A percentile compares a stretch with the other conserved stretches of the same genome.
These are phyloP conservation scores for Helarctos malayanus DNA, from an alignment of 2,797 vertebrate genomes.

Conservation along the genomic window DNA sequence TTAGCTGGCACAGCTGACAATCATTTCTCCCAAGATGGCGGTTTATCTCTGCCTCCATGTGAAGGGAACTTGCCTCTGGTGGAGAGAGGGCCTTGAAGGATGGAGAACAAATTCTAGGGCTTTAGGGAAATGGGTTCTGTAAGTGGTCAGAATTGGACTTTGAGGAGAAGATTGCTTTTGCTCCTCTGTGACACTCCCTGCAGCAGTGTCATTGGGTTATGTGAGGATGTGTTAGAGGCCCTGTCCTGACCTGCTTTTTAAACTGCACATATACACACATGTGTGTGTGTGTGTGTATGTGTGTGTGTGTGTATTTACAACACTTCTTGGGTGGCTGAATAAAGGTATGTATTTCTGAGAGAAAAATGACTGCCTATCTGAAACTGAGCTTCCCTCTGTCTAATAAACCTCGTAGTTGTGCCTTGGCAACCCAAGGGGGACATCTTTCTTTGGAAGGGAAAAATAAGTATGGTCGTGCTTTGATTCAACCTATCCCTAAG, in stretches of 20 bases:
- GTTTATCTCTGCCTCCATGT: constrained; percentile 49
- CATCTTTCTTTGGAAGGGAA: constrained; percentile 61
- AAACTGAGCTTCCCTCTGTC: constrained; percentile 1
- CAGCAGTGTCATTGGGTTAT: not conserved
- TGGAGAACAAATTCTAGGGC: not conserved
- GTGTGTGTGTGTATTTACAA: constrained; percentile 41
- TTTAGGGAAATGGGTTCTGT: not conserved
- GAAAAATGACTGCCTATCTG: constrained; percentile 3
- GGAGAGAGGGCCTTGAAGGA: not conserved
- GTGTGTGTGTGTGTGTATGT: not conserved
- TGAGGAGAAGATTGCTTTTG: not conserved
- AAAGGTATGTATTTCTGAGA: constrained; percentile 49
- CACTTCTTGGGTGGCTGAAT: not conserved
- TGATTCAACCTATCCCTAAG: constrained; percentile 20
- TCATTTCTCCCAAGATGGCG: not conserved
- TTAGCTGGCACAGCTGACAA: constrained; percentile 20
- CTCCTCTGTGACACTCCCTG: not conserved
- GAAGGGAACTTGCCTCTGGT: not conserved
- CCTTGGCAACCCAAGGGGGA: not conserved
- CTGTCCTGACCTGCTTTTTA: not conserved
- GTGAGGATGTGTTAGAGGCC: not conserved
- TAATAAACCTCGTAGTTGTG: not conserved
- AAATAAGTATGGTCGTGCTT: not conserved
- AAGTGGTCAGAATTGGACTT: not conserved
- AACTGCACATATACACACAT: not conserved